Conservation (phyloP, 2,888 invertebrate species). For the Cephonodes hylas region DNA sequence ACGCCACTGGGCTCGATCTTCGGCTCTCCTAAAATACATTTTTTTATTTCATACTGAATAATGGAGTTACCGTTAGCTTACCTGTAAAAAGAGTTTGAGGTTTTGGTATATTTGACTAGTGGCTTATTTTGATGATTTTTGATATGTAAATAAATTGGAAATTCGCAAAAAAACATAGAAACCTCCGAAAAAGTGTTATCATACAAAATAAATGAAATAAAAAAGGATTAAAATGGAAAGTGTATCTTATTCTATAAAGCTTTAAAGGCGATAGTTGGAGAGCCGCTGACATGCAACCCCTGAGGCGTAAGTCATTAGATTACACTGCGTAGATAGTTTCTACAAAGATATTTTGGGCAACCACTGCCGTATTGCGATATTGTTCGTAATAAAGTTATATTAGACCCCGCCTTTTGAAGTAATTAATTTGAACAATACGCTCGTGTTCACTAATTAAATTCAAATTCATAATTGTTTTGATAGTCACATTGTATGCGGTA, state of each 20-base stretch:
- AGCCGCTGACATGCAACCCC: not conserved
- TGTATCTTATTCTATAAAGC: not conserved
- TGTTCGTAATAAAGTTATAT: slow-evolving; percentile 5
- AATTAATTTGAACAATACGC: not conserved
- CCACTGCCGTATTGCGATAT: not conserved
- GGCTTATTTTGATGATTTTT: no score
- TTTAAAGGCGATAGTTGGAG: not conserved
- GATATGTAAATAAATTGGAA: no score
- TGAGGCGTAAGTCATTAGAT: slow-evolving; percentile 19
- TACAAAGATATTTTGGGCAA: not conserved
- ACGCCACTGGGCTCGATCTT: no score
- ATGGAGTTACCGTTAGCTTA: no score
- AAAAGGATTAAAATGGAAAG: no score
- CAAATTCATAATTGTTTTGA: slow-evolving; percentile 3
- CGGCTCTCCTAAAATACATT: no score
- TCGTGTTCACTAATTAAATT: slow-evolving; percentile 9
- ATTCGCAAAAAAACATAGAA: no score
- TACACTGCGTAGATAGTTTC: slow-evolving; percentile 10
- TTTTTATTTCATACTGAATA: no score
- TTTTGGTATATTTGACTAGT: no score
- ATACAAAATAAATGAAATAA: no score
- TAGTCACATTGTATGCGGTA: not conserved
- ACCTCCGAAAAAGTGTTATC: no score
- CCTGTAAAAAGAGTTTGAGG: no score
- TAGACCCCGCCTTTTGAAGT: slow-evolving; percentile 5